Percentiles rank a stretch among this genome's conserved stretches.
These are phyloP conservation scores for Hemichromis elongatus DNA, from an alignment of 2,113 vertebrate genomes.

Conservation along the genomic window DNA sequence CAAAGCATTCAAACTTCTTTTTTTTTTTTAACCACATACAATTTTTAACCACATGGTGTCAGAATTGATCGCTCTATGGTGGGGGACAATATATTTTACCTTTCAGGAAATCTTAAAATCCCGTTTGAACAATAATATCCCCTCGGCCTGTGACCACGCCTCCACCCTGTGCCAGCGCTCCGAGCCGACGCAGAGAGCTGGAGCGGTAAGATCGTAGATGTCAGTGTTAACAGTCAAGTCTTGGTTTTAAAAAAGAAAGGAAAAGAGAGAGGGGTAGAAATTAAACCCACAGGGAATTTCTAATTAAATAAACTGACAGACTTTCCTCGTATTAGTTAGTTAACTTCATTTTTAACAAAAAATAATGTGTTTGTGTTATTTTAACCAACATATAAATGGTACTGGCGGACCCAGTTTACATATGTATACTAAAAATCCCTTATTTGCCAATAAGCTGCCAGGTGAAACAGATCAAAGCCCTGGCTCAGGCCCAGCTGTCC, in stretches of 20 bases:
- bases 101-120: background rate
- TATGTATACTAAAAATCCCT: background rate
- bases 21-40: background rate
- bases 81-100: background rate
- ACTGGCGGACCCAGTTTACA: background rate
- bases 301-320: background rate
- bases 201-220: background rate
- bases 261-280: background rate
- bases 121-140: background rate
- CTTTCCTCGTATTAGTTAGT: background rate
- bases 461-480: background rate
- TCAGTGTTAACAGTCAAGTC: background rate
- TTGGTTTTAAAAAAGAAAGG: background rate
- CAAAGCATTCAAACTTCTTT: no score
- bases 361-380: background rate
- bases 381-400: background rate
- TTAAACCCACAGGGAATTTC: background rate
- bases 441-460: background rate
- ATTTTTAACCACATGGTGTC: background rate
- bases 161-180: background rate
- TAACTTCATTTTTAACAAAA: background rate
- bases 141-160: background rate
- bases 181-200: background rate
- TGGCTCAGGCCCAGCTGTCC: background rate
- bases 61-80: background rate